Evolutionary conservation across 1,140 invertebrate genomes (phyloP).

Genomic region (Pseudoatta argentina): DNA sequence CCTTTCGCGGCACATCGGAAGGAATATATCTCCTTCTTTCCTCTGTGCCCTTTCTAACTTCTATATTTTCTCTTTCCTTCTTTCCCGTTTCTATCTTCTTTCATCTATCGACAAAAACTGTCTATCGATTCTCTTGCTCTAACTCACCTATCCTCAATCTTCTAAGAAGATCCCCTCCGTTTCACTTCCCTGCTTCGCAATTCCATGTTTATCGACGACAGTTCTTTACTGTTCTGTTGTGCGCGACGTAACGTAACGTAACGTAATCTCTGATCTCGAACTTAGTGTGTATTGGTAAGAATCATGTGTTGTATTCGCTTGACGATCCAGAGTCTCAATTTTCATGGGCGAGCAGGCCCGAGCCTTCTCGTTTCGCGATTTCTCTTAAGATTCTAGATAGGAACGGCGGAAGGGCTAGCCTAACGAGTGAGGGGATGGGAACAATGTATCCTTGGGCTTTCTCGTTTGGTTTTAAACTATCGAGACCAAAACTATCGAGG

Average conservation of each 20-base stretch:
- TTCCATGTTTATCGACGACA: conserved; percentile 40
- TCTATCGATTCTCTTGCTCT: conserved; percentile 22
- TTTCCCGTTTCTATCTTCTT: conserved; percentile 43
- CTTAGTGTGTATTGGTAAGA: conserved; percentile 30
- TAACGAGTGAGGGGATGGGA: neutral
- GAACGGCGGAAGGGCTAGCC: conserved; percentile 13
- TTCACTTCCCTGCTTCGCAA: conserved; percentile 39
- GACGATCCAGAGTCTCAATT: conserved; percentile 45
- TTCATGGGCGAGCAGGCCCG: conserved; percentile 20
- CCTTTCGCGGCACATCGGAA: conserved; percentile 78
- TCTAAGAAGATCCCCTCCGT: conserved; percentile 42
- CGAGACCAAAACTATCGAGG: conserved; percentile 73
- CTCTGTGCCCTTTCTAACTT: conserved; percentile 53
- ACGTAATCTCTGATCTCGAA: conserved; percentile 54
- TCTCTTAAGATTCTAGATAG: conserved; percentile 20
- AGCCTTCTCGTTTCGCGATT: conserved; percentile 25
- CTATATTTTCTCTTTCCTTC: conserved; percentile 55
- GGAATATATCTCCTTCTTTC: conserved; percentile 73
- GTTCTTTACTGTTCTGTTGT: conserved; percentile 44
- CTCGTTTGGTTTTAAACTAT: conserved; percentile 33
- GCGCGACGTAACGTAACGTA: conserved; percentile 29
- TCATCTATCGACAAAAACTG: conserved; percentile 4
- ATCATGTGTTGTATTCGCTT: conserved; percentile 30
- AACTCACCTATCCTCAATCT: conserved; percentile 40
- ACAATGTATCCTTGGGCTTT: conserved; percentile 21